phyloP scores from a whole-genome alignment of 1,140 invertebrate genomes.

The Anthonomus grandis region DNA sequence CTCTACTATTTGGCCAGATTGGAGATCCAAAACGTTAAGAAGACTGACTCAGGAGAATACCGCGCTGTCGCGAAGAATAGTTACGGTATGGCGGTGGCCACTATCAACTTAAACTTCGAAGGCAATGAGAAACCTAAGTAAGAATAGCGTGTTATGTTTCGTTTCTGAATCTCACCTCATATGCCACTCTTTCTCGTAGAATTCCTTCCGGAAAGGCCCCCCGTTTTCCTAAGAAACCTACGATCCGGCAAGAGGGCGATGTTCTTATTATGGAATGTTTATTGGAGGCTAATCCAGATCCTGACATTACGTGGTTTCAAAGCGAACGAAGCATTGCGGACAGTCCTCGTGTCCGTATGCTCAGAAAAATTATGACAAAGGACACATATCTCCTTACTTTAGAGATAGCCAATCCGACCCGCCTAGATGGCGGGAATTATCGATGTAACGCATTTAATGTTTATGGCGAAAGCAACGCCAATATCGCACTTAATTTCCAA shows the following conservation, averaged over 20 bases:
- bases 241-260: constrained; percentile 92
- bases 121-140: constrained; percentile 84
- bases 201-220: constrained; percentile 93
- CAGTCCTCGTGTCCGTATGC: constrained; percentile 81
- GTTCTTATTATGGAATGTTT: constrained; percentile 93
- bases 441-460: constrained; percentile 98
- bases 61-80: constrained; percentile 89
- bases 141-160: constrained; percentile 44
- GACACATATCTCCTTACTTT: constrained; percentile 87
- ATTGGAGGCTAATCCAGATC: constrained; percentile 89
- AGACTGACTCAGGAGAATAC: constrained; percentile 88
- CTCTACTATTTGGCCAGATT: constrained; percentile 84
- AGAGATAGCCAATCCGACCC: constrained; percentile 90
- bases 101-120: constrained; percentile 95
- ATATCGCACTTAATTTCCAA: constrained; percentile 99
- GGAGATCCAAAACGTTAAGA: constrained; percentile 79
- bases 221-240: constrained; percentile 95
- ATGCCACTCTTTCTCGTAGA: constrained; percentile 56
- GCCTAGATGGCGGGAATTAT: constrained; percentile 96
- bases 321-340: constrained; percentile 78
- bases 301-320: constrained; percentile 95
- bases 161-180: constrained; percentile 14
- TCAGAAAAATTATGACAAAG: constrained; percentile 77
- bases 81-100: constrained; percentile 86
- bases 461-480: constrained; percentile 98